phyloP scores from a whole-genome alignment of 2,888 invertebrate genomes.

The Cosmopolites sordidus region DNA sequence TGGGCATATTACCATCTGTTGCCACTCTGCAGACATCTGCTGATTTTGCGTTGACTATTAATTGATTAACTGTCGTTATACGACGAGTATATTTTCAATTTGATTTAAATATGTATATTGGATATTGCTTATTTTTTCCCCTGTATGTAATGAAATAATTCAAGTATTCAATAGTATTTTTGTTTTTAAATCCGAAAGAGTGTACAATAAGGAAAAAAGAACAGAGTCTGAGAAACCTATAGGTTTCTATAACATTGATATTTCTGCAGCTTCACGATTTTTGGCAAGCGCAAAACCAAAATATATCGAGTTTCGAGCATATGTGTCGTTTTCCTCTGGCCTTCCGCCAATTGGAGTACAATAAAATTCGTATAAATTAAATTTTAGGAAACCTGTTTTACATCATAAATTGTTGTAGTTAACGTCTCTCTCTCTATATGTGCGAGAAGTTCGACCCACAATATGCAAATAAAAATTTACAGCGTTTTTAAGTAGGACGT shows the following conservation, averaged over 20 bases:
- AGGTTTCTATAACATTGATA: background rate
- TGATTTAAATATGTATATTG: no score
- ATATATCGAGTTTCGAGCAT: conserved; percentile 28
- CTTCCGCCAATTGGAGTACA: conserved; percentile 19
- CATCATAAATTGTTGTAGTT: conserved; percentile 20
- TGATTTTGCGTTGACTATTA: no score
- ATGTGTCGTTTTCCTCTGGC: conserved; percentile 22
- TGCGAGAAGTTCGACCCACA: background rate
- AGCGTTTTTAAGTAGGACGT: background rate
- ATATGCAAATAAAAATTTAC: background rate
- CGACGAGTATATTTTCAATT: no score
- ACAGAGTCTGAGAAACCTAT: no score
- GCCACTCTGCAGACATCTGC: no score
- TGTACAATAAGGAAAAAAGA: no score
- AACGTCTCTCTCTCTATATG: background rate
- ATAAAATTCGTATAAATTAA: conserved; percentile 26
- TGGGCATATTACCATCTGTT: no score
- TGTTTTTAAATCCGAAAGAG: no score
- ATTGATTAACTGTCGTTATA: no score
- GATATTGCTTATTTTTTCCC: no score
- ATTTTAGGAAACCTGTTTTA: conserved; percentile 27
- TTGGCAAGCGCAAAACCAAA: conserved; percentile 28
- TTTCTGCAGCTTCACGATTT: conserved; percentile 5
- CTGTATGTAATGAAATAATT: no score
- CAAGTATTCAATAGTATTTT: no score